Percentiles rank a stretch among this genome's conserved stretches.
These are phyloP conservation scores for Microtus richardsoni DNA, from an alignment of 2,113 vertebrate genomes.

Conservation along the genomic window DNA sequence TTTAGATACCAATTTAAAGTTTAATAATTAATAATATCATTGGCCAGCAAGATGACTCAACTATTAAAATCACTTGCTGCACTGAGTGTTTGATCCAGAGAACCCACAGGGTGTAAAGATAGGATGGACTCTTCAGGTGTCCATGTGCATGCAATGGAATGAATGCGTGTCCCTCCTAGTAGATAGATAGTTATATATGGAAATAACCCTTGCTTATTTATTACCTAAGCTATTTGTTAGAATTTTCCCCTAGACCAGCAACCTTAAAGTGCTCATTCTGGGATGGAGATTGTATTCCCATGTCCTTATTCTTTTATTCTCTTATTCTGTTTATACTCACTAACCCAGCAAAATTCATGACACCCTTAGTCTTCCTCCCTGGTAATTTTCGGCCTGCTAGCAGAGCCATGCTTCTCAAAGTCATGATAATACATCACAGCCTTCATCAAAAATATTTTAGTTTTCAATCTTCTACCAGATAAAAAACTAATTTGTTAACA, in stretches of 20 bases:
- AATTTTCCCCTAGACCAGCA: neutral
- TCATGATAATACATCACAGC: neutral
- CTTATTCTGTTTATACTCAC: neutral
- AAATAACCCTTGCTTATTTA: neutral
- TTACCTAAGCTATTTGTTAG: neutral
- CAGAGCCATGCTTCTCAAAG: neutral
- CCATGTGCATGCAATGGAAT: no score
- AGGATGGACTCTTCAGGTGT: neutral
- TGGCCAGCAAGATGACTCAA: neutral
- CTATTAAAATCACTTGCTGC: neutral
- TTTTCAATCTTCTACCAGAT: neutral
- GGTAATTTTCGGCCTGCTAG: neutral
- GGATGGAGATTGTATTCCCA: neutral
- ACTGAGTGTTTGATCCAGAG: neutral
- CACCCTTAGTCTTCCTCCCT: neutral
- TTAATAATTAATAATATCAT: neutral
- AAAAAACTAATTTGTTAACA: neutral
- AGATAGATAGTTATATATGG: no score
- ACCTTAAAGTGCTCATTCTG: neutral
- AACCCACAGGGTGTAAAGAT: neutral
- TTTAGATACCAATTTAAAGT: neutral
- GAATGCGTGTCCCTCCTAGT: neutral
- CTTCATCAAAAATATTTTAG: neutral
- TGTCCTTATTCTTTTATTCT: no score
- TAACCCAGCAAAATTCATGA: neutral